phyloP scores from a whole-genome alignment of 2,888 invertebrate species.

The Coleophora flavipennella region DNA sequence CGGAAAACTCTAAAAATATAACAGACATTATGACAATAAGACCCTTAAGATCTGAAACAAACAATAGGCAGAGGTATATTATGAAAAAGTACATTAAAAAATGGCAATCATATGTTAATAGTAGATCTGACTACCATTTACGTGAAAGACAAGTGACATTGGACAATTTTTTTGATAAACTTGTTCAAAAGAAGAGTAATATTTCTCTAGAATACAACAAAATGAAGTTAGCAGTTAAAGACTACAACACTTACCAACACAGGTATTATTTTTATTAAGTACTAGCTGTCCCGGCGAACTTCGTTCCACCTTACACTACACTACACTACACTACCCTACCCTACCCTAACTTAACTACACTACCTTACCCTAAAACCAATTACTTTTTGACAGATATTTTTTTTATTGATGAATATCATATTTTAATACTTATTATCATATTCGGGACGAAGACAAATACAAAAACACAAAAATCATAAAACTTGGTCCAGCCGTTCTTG shows the following conservation, averaged over 20 bases:
- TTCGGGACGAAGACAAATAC: neutral
- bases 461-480: no score
- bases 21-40: constrained; percentile 33
- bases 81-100: constrained; percentile 41
- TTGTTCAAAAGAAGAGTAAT: constrained; percentile 44
- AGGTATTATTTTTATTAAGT: constrained; percentile 33
- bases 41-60: constrained; percentile 34
- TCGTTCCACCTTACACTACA: no score
- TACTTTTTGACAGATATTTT: no score
- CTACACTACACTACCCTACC: no score
- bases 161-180: constrained; percentile 50
- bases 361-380: no score
- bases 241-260: constrained; percentile 57
- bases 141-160: constrained; percentile 41
- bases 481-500: no score
- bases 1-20: constrained; percentile 8
- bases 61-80: constrained; percentile 26
- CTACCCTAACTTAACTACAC: no score
- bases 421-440: no score
- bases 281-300: no score
- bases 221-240: constrained; percentile 36
- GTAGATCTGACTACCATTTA: constrained; percentile 31
- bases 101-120: constrained; percentile 42
- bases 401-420: neutral
- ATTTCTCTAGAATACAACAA: constrained; percentile 30